Conservation (phyloP, 2,113 vertebrate species). For the Chiloscyllium plagiosum region DNA sequence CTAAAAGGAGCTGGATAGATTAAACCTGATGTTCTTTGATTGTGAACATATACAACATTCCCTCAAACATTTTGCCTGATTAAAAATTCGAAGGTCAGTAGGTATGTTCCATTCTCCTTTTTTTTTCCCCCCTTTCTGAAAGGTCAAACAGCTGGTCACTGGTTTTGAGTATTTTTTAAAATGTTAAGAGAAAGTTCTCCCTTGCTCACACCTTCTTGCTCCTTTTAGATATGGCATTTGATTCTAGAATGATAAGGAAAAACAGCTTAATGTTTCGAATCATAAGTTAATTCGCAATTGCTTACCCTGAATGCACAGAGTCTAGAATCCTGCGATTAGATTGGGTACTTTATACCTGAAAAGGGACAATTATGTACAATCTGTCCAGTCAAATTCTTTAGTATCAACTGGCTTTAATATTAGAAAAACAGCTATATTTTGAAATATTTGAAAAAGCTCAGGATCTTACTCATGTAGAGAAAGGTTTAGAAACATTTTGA, state of each 20-base stretch:
- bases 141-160: not conserved
- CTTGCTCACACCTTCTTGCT: not conserved
- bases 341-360: not conserved
- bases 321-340: not conserved
- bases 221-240: not conserved
- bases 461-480: not conserved
- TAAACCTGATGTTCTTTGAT: not conserved
- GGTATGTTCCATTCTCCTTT: not conserved
- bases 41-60: not conserved
- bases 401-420: not conserved
- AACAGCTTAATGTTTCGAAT: not conserved
- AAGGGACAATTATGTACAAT: not conserved
- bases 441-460: not conserved
- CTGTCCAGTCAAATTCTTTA: not conserved
- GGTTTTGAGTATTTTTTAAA: not conserved
- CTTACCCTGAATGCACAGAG: not conserved
- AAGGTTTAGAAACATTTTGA: not conserved
- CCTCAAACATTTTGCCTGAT: not conserved
- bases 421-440: not conserved
- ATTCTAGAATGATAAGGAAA: not conserved
- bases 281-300: not conserved
- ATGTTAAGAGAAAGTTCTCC: not conserved
- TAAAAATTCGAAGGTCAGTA: not conserved
- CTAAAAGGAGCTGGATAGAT: not conserved
- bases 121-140: not conserved